Percentiles rank a stretch among this genome's conserved stretches.
These are phyloP conservation scores for Pseudomyrmex cubaensis DNA, from an alignment of 1,140 invertebrate genomes.

Conservation along the genomic window DNA sequence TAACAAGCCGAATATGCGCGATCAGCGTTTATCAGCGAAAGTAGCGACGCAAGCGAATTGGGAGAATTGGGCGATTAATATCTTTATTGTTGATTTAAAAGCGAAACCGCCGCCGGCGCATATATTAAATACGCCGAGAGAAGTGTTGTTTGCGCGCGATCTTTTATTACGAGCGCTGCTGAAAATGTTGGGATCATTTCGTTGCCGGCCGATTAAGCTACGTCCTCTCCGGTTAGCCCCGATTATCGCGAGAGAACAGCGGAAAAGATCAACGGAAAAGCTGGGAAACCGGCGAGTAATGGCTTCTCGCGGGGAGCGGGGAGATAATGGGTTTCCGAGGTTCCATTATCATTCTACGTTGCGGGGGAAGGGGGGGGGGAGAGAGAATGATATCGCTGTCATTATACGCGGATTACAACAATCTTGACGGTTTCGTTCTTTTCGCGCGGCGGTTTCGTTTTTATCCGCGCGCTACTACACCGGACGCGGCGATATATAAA, in stretches of 20 bases:
- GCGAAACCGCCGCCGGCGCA: too few relatives aligned
- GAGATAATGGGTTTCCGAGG: constrained; percentile 58
- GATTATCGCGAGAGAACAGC: constrained; percentile 30
- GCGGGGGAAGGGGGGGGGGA: too few relatives aligned
- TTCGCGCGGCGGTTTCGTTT: not conserved
- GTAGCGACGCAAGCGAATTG: too few relatives aligned
- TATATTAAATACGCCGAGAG: too few relatives aligned
- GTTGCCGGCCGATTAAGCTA: constrained; percentile 4
- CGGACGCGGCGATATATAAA: not conserved
- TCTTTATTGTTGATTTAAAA: not conserved
- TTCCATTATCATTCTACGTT: constrained; percentile 54
- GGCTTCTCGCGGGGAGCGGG: constrained; percentile 21
- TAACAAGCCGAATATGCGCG: not conserved
- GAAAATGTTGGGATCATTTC: constrained; percentile 13
- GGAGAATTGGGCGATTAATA: not conserved
- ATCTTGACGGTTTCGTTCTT: not conserved
- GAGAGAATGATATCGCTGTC: not conserved
- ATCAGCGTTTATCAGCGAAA: not conserved
- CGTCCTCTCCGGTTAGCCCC: not conserved
- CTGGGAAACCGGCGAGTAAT: constrained; percentile 39
- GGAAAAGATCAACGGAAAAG: constrained; percentile 35
- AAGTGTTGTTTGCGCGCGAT: not conserved
- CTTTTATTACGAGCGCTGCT: not conserved
- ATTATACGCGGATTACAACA: constrained; percentile 43
- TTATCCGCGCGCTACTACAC: not conserved